These are phyloP conservation scores for Hephaestus fuliginosus DNA, from an alignment of 2,797 vertebrate genomes.

Conservation along the genomic window DNA sequence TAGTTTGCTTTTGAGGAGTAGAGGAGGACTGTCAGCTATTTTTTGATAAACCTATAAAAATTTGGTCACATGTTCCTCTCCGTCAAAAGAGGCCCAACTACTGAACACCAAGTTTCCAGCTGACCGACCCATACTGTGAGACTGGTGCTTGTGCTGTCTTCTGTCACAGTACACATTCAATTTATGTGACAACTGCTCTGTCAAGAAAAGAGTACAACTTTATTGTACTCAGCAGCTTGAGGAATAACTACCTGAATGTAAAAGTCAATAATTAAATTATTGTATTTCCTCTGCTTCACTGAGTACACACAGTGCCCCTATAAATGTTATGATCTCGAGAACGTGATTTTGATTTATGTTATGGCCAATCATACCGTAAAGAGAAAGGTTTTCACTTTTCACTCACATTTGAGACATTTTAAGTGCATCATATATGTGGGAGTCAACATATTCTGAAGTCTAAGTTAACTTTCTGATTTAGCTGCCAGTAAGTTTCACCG, in stretches of 20 bases:
- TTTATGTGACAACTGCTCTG: constrained; percentile 7
- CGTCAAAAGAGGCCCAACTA: not conserved
- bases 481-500: too few relatives aligned
- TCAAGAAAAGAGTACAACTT: not conserved
- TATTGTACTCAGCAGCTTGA: constrained; percentile 3
- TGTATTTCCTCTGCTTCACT: constrained; percentile 11
- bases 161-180: not conserved
- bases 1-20: not conserved
- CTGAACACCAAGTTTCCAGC: not conserved
- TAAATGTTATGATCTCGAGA: not conserved
- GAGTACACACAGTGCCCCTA: not conserved
- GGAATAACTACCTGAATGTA: not conserved
- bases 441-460: not conserved
- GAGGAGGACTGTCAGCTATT: not conserved
- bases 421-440: not conserved
- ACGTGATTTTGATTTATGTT: not conserved
- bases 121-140: not conserved
- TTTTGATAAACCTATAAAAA: too few relatives aligned
- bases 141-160: constrained; percentile 6
- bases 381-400: not conserved
- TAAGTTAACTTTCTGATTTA: not conserved
- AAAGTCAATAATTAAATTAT: constrained; percentile 15
- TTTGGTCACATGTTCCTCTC: not conserved
- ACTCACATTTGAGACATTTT: not conserved
- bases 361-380: not conserved